Evolutionary conservation across 2,888 invertebrate species (phyloP).

Genomic region (Pandemis corylana): DNA sequence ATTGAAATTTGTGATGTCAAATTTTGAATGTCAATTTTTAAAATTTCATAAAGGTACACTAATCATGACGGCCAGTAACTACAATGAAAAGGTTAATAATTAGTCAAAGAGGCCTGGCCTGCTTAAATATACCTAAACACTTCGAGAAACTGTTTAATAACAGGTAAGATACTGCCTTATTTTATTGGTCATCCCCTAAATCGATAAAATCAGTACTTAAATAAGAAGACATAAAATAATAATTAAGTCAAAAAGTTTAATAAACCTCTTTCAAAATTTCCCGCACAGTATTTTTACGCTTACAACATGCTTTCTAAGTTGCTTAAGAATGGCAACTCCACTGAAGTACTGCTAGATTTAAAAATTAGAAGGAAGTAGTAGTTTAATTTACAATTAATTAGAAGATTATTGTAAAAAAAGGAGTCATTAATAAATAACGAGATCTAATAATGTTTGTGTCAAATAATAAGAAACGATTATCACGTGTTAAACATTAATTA

Average conservation of each 20-base stretch:
- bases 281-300: not conserved
- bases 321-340: constrained; percentile 7
- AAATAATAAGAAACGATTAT: not conserved
- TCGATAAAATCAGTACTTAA: not conserved
- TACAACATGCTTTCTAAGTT: not conserved
- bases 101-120: no score
- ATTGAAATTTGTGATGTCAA: constrained; percentile 6
- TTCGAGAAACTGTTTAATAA: no score
- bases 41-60: not conserved
- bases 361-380: not conserved
- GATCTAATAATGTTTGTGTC: not conserved
- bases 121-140: no score
- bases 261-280: constrained; percentile 1
- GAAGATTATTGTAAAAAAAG: no score
- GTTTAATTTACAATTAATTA: not conserved
- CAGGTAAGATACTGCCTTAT: no score
- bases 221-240: not conserved
- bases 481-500: no score
- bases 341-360: not conserved
- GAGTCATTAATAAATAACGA: no score
- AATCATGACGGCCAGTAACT: constrained; percentile 11
- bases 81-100: no score
- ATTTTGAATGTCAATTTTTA: constrained; percentile 20
- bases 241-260: not conserved
- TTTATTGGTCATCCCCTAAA: no score